A percentile compares a stretch with the other conserved stretches of the same genome.
Evolutionary conservation across 2,113 vertebrate genomes (phyloP).

Genomic region (Corythornis cristatus): DNA sequence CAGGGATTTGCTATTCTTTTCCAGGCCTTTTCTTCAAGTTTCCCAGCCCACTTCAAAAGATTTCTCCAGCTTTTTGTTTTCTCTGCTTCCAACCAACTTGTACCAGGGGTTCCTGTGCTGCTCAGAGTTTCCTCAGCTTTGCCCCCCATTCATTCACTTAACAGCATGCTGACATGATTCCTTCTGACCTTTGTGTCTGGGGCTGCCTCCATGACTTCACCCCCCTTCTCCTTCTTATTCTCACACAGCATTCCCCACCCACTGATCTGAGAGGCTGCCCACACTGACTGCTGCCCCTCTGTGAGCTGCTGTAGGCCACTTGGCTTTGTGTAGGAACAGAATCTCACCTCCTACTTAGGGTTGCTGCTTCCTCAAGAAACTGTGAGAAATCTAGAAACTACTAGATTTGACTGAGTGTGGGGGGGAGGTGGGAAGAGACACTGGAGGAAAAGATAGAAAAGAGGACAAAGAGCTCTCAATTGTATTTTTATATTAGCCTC

Average conservation of each 20-base stretch:
- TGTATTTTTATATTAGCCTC: neutral
- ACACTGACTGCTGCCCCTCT: neutral
- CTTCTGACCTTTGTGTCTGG: neutral
- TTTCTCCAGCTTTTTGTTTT: neutral
- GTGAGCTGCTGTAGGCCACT: neutral
- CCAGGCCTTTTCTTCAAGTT: neutral
- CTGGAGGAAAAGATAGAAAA: neutral
- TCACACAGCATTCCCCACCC: accelerated
- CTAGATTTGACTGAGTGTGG: neutral
- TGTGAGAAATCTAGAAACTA: neutral
- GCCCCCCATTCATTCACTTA: neutral
- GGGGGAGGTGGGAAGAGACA: neutral
- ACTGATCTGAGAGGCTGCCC: neutral
- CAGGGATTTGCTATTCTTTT: neutral
- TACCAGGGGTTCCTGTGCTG: neutral
- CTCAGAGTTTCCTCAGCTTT: neutral
- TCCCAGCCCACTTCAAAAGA: neutral
- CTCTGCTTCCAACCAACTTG: neutral
- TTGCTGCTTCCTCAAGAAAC: neutral
- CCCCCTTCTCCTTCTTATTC: neutral
- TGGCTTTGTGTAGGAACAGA: neutral
- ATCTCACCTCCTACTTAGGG: neutral
- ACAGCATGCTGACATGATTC: neutral
- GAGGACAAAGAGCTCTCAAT: neutral
- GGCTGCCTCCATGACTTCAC: neutral